Conservation (phyloP, 2,797 vertebrate species). For the Pseudocheirus occidentalis region DNA sequence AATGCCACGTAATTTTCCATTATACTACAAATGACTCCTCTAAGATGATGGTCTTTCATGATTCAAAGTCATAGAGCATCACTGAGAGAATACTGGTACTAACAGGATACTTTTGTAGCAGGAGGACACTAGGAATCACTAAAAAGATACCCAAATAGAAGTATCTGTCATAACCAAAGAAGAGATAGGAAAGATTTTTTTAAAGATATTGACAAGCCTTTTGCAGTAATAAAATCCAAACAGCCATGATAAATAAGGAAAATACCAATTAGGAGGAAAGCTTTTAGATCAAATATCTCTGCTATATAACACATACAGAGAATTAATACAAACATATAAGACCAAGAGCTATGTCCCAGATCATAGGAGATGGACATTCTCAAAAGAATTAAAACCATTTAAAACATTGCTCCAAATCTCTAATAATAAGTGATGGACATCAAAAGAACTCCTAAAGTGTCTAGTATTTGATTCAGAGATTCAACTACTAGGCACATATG, state of each 20-base stretch:
- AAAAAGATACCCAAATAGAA: background rate
- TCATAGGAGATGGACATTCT: background rate
- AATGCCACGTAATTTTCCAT: background rate
- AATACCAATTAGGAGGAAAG: background rate
- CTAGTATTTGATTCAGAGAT: background rate
- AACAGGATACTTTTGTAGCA: background rate
- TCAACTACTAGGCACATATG: background rate
- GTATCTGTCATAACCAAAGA: background rate
- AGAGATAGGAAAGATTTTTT: background rate
- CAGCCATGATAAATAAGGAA: background rate
- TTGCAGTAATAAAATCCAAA: background rate
- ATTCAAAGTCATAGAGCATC: background rate
- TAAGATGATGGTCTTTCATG: background rate
- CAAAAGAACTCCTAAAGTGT: background rate
- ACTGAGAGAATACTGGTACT: background rate
- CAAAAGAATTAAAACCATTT: background rate
- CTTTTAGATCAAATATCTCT: background rate
- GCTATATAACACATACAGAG: background rate
- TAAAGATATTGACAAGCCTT: background rate
- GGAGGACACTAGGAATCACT: background rate
- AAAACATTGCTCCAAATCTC: background rate
- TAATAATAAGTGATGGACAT: background rate
- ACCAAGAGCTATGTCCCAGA: background rate
- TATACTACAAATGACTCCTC: background rate
- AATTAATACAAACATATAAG: background rate